Evolutionary conservation across 2,888 invertebrate genomes (phyloP).

Genomic region (Stenodema calcarata): DNA sequence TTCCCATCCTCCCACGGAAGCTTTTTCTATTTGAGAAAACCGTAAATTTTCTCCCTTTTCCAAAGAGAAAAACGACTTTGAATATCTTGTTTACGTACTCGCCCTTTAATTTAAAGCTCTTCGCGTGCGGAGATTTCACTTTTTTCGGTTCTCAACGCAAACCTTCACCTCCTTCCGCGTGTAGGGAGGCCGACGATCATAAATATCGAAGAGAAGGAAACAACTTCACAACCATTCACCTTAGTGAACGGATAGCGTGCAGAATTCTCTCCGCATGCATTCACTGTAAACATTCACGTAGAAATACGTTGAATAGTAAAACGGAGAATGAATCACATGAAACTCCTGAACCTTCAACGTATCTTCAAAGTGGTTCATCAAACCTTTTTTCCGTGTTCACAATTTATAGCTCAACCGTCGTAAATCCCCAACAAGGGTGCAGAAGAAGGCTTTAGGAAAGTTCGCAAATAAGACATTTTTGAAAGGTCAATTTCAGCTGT

Average conservation of each 20-base stretch:
- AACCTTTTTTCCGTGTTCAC: not conserved
- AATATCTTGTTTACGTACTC: slow-evolving; percentile 41
- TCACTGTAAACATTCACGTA: not conserved
- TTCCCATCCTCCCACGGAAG: not conserved
- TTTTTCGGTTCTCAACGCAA: not conserved
- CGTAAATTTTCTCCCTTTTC: slow-evolving; percentile 34
- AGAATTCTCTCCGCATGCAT: not conserved
- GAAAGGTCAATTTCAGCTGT: not conserved
- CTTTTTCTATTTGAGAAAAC: slow-evolving; percentile 41
- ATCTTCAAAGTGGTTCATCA: not conserved
- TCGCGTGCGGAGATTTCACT: slow-evolving; percentile 42
- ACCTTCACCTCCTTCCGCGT: not conserved
- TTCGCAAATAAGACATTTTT: not conserved
- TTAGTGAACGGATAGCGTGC: not conserved
- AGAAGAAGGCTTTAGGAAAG: not conserved
- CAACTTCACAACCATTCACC: not conserved
- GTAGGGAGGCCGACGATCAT: not conserved
- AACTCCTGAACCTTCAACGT: not conserved
- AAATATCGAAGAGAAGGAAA: not conserved
- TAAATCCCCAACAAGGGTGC: not conserved
- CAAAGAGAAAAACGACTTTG: not conserved
- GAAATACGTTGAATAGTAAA: not conserved
- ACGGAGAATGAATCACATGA: not conserved
- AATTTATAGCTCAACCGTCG: not conserved
- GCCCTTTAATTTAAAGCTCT: slow-evolving; percentile 24